Evolutionary conservation across 2,113 vertebrate genomes (phyloP), one percentile per base, ranked within the genome.

Genomic region (Aegypius monachus): DNA sequence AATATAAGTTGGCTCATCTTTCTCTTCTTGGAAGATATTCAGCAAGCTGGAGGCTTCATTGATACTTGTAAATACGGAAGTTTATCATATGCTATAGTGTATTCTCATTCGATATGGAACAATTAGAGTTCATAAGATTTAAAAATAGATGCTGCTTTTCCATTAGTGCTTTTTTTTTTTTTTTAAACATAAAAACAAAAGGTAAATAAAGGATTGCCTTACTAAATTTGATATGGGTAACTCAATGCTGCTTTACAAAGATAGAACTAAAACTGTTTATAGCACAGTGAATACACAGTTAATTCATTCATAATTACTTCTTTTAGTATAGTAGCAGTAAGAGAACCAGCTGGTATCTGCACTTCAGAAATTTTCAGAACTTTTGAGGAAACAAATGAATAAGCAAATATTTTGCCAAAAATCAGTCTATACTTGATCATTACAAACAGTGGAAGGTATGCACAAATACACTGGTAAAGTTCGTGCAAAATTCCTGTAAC

Each of bases 31-130:
- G 98, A 98, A 98, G 98, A 98, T 97, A 98, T 96, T 99, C 98
- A 98, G 98, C 98, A 96, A 97, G 97, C 95, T 98, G 94, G 90
- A 98, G 97, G 97, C 97, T 98, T 97, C 98, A 97, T 92, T 98
- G 98, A 97, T 98, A 98, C 97, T 98, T 98, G 98, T 98, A 98
- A 98, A 98, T 98, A 99, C 98, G 97, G 98, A 98, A 98, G 98
- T 98, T 98, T 98, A 97, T 97, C 95, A 90, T 97, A 95, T 91
- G 91, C 97, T 89, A 90, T 96, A 97, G 98, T 95, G 95, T 96
- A 96, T 97, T 97, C 98, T 97, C 97, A 96, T 97, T 97, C 6
- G 88, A 95, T 97, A 96, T 96, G 97, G 98, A 98, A 97, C 98
- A 98, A 98, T 98, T 98, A 98, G 95, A 79, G 95, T 97, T 96